A percentile compares a stretch with the other conserved stretches of the same genome.
phyloP scores from a whole-genome alignment of 2,113 vertebrate species.

The Corythornis madagascariensis region DNA sequence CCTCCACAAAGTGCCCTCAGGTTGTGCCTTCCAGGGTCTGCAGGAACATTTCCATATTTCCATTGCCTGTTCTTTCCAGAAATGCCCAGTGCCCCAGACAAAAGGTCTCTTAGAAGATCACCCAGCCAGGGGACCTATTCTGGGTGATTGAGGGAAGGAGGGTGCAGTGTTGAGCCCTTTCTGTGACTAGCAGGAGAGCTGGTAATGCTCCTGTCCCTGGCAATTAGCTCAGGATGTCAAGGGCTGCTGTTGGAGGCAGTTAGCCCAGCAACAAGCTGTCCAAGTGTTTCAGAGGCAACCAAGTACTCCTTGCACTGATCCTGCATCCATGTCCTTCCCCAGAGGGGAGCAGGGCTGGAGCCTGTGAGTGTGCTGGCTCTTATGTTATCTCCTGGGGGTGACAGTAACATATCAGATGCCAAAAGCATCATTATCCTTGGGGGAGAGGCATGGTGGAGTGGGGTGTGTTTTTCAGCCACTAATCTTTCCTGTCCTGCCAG shows the following conservation, averaged over 20 bases:
- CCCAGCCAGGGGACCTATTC: rapidly evolving
- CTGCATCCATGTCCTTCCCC: neutral
- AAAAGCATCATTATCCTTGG: neutral
- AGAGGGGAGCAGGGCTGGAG: neutral
- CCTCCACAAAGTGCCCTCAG: rapidly evolving
- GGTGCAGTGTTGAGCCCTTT: neutral
- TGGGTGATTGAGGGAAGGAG: neutral
- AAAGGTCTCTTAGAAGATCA: too few relatives aligned
- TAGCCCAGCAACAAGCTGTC: neutral
- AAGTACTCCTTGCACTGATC: neutral
- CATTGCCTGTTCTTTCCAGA: neutral
- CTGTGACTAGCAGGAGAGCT: rapidly evolving
- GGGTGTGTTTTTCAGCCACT: neutral
- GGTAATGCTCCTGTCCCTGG: neutral
- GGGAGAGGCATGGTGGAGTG: neutral
- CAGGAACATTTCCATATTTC: neutral
- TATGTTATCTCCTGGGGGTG: neutral
- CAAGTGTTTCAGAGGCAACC: neutral
- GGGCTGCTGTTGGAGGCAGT: neutral
- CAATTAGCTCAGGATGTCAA: neutral
- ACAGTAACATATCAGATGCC: neutral
- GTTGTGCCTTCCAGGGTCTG: too few relatives aligned
- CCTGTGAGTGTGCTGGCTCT: rapidly evolving
- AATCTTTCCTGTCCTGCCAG: neutral
- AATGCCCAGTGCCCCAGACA: rapidly evolving